Evolutionary conservation across 2,797 vertebrate species (phyloP), one percentile per base, ranked within the genome.

Genomic region (Allobates femoralis): DNA sequence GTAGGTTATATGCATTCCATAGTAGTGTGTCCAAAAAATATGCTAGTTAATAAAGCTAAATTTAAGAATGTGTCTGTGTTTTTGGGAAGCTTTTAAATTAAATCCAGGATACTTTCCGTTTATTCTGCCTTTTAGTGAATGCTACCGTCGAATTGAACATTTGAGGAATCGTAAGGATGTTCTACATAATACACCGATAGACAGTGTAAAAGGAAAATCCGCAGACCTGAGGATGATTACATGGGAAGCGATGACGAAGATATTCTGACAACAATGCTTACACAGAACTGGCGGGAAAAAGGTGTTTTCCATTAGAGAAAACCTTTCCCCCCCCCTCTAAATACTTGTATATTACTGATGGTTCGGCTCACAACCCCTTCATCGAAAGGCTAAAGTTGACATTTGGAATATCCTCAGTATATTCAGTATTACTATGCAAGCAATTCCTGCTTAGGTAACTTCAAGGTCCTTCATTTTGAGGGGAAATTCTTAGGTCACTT

Each of bases 231-330:
- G 50, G 94, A 94, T 8, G 96, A 96, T 10, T 95, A 95, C 75
- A 26, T 89, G 62, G 94, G 91, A 50, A 95, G 94, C 0, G 94
- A 96, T 76, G 95, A 99, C 23, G 98, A 99, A 86, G 98, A 97
- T 85, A 95, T 96, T 81, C 86, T 99, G 79, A 93, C 97, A 89
- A 95, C 96, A 82, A 93, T 99, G 89, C 90, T 99, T 86, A 95
- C 95, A 50, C 93, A 94, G 82, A 97, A 99, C 93, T 99, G 98
- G 98, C 93, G 98, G 85, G 98, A 97, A 51, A 99, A 99, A 91
- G 98, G 96, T 85, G 96, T 96, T 82, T 94, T 98, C 78, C 93
- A 96, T 28, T 99, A 93, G 93, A 8, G 3, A 41, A 19, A 67
- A 67, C 32, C 11, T 15, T 15, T 64, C 14, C 12, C 28, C 28